These are phyloP conservation scores for Oceanodroma leucorhoa DNA, from an alignment of 2,797 vertebrate species.

Conservation along the genomic window DNA sequence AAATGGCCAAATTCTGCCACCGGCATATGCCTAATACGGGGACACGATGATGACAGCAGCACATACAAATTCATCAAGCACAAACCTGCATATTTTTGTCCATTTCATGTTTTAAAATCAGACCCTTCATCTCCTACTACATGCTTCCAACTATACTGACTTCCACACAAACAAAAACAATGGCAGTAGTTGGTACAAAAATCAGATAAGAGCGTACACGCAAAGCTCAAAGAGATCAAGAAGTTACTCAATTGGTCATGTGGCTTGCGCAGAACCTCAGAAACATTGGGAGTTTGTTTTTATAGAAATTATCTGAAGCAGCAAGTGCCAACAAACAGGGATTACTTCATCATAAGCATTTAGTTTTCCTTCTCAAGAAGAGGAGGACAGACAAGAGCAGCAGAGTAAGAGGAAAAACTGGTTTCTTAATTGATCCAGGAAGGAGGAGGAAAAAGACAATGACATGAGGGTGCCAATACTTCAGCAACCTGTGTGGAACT, in stretches of 20 bases:
- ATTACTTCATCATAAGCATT: slow-evolving; percentile 58
- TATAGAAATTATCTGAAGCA: slow-evolving; percentile 33
- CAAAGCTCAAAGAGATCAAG: neutral
- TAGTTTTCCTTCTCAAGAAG: neutral
- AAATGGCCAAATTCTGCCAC: neutral
- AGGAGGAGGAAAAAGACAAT: slow-evolving; percentile 47
- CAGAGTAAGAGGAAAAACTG: slow-evolving; percentile 67
- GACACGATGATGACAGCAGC: neutral
- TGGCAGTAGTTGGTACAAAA: neutral
- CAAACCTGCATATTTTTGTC: neutral
- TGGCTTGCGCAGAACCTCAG: neutral
- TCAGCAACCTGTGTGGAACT: slow-evolving; percentile 43
- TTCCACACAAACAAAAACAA: neutral
- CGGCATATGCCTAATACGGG: neutral
- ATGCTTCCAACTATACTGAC: neutral
- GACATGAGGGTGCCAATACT: slow-evolving; percentile 46
- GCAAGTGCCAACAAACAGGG: slow-evolving; percentile 35
- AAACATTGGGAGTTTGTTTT: slow-evolving; percentile 35
- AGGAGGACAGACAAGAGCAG: neutral
- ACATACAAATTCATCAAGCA: neutral
- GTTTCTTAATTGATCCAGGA: slow-evolving; percentile 64
- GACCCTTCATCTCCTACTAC: neutral
- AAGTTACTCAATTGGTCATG: neutral
- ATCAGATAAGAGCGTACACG: fast-evolving
- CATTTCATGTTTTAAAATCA: neutral